These are phyloP conservation scores for Mus musculus DNA, from an alignment of 2,113 vertebrate species.

Conservation along the genomic window DNA sequence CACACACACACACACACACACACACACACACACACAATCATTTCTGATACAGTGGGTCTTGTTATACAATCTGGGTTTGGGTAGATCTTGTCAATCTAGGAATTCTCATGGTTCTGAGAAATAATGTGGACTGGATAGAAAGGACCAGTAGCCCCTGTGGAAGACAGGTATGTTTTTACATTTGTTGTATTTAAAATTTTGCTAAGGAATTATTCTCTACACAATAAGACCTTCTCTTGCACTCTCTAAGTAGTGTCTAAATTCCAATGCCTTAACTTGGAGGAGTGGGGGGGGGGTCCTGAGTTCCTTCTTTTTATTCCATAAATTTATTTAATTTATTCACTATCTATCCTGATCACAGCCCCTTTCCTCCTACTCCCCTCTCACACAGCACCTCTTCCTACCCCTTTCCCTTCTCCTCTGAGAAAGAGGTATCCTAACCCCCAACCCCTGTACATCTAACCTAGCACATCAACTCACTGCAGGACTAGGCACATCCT, in stretches of 20 bases:
- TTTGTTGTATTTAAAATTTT: constrained; percentile 18
- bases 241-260: neutral
- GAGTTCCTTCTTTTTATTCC: no score
- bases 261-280: neutral
- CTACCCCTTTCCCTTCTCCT: no score
- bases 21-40: neutral
- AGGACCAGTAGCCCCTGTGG: neutral
- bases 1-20: no score
- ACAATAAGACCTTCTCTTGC: neutral
- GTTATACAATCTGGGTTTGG: neutral
- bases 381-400: no score
- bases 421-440: no score
- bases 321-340: no score
- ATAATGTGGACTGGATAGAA: neutral
- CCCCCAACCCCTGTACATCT: no score
- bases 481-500: no score
- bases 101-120: neutral
- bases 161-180: neutral
- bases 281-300: no score
- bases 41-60: neutral
- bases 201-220: neutral
- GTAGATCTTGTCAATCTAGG: neutral
- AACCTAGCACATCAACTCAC: no score
- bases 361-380: no score
- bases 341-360: no score